Conservation (phyloP, 2,797 vertebrate genomes). For the Tarsius wallacei region DNA sequence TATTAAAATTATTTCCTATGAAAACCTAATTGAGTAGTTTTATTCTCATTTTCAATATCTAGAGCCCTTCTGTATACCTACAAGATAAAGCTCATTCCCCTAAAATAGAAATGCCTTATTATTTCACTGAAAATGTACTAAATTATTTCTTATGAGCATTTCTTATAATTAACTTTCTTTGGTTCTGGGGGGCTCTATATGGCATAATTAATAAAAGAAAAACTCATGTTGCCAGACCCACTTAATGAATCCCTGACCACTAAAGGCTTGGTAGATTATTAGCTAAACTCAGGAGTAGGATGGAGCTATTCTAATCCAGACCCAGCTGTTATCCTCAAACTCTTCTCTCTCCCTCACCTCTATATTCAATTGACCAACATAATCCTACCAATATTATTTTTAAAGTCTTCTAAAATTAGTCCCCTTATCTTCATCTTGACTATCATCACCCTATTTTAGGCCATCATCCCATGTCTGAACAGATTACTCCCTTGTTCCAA, state of each 20-base stretch:
- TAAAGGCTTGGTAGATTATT: neutral
- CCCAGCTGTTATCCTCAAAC: neutral
- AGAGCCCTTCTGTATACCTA: neutral
- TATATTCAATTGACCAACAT: neutral
- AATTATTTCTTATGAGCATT: neutral
- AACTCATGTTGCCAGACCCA: neutral
- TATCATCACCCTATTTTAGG: neutral
- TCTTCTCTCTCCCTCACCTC: neutral
- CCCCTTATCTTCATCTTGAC: neutral
- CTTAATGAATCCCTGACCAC: neutral
- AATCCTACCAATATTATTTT: neutral
- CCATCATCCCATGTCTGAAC: neutral
- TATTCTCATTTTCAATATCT: neutral
- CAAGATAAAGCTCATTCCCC: neutral
- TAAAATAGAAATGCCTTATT: neutral
- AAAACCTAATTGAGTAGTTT: constrained; percentile 12
- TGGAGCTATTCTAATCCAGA: neutral
- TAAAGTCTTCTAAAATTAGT: neutral
- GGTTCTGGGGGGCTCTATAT: neutral
- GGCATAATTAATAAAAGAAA: constrained; percentile 18
- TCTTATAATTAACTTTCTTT: neutral
- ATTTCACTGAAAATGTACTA: neutral
- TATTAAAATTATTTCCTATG: neutral
- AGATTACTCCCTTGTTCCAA: neutral
- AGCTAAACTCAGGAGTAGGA: neutral